Evolutionary conservation across 2,113 vertebrate species (phyloP), one percentile per base, ranked within the genome.

Genomic region (Bagarius yarrelli): DNA sequence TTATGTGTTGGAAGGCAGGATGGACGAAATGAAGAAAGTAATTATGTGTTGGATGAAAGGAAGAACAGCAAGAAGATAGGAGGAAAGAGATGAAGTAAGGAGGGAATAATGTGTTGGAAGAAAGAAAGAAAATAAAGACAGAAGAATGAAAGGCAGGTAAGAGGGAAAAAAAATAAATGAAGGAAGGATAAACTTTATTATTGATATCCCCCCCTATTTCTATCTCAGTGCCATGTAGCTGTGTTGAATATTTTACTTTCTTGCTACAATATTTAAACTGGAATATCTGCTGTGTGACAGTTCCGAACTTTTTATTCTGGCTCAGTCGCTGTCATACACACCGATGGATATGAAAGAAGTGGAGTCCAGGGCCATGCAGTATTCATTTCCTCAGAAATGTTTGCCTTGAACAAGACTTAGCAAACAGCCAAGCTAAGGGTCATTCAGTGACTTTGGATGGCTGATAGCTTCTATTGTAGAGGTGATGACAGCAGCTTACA

Each of bases 301-400:
- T 59, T 32, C 66, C 40, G 36, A 70, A 21, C 55, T 60, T 14
- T 23, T 78, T 66, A 78, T 67, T 81, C 87, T 36, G 87, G 82
- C 87, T 83, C 75, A 78, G n/a, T 79, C n/a, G 83, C 87, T 88
- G 86, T 87, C 88, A 85, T 81, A 86, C 85, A 71, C 23, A 66
- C 82, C 55, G 66, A 70, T 89, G 78, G 86, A 44, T 87, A 78
- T 85, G 78, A 87, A 89, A 89, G 86, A 85, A 85, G 86, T 87
- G 83, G 86, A 83, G 34, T 59, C 36, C n/a, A 27, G 53, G 82
- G 34, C 66, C 80, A 85, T 91, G 83, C 84, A 89, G 79, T 88
- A 89, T 91, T 91, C 44, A 90, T 67, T 52, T 57, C 25, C 81
- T 32, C 14, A 60, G 50, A 47, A 71, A 71, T 80, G 81, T 83